Percentiles rank a stretch among this genome's conserved stretches.
These are phyloP conservation scores for Stenodema calcarata DNA, from an alignment of 2,888 invertebrate genomes.

Conservation along the genomic window DNA sequence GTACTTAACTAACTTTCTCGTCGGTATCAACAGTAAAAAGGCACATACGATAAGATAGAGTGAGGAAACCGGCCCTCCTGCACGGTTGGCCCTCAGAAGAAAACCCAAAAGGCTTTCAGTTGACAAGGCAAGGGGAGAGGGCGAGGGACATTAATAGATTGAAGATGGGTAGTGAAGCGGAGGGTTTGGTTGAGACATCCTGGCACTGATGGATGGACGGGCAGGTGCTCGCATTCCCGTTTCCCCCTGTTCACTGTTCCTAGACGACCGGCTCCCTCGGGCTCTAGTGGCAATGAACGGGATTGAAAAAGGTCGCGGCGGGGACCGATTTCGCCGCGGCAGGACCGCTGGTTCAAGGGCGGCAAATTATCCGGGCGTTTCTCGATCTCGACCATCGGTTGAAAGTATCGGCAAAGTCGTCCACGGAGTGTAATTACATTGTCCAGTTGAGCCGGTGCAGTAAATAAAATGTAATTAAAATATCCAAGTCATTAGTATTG, in stretches of 20 bases:
- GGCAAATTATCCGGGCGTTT: too few species aligned
- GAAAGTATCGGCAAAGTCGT: too few species aligned
- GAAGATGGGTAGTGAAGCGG: slow-evolving; percentile 6
- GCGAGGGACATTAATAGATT: slow-evolving; percentile 26
- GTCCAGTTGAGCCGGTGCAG: too few species aligned
- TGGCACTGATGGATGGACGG: slow-evolving; percentile 28
- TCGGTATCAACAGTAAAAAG: slow-evolving; percentile 1
- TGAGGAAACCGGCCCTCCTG: not conserved
- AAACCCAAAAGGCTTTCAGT: slow-evolving; percentile 23
- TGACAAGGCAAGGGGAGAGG: not conserved
- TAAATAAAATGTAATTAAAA: too few species aligned
- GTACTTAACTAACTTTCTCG: slow-evolving; percentile 1
- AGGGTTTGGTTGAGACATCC: slow-evolving; percentile 21
- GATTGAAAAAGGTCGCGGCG: not conserved
- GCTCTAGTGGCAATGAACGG: not conserved
- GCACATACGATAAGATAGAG: slow-evolving; percentile 8
- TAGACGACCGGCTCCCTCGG: not conserved
- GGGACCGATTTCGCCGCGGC: not conserved
- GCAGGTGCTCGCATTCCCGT: slow-evolving; percentile 22
- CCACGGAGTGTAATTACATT: too few species aligned
- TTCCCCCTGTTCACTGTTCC: not conserved
- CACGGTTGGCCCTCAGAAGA: not conserved
- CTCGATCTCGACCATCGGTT: too few species aligned
- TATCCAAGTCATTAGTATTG: too few species aligned
- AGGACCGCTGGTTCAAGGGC: not conserved